phyloP scores from a whole-genome alignment of 2,113 vertebrate genomes.

The Cariama cristata region DNA sequence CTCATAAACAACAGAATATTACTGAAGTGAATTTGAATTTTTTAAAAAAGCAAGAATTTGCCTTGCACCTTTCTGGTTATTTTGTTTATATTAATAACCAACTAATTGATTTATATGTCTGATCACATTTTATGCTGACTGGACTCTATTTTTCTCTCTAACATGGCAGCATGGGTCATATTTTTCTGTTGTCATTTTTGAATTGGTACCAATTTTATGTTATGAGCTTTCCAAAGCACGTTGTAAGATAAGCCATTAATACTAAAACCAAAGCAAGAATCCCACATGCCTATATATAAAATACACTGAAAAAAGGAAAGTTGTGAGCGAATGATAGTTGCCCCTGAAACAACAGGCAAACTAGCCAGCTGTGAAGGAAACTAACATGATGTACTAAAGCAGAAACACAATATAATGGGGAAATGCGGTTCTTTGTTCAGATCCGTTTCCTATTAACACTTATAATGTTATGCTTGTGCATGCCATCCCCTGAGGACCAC shows the following conservation, averaged over 20 bases:
- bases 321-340: conserved; percentile 45
- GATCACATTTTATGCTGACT: not conserved
- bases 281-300: not conserved
- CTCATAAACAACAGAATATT: not conserved
- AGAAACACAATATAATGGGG: conserved; percentile 76
- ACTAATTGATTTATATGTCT: not conserved
- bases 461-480: conserved; percentile 69
- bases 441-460: conserved; percentile 78
- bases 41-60: not conserved
- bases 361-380: conserved; percentile 77
- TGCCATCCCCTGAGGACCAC: conserved; percentile 70
- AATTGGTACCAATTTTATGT: not conserved
- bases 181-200: not conserved
- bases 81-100: conserved; percentile 6
- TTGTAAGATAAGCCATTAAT: conserved; percentile 11
- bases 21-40: not conserved
- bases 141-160: not conserved
- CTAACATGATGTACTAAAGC: conserved; percentile 71
- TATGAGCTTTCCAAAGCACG: not conserved
- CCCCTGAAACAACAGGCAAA: conserved; percentile 65
- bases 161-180: not conserved
- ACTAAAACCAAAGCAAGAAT: conserved; percentile 20
- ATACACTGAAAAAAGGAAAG: conserved; percentile 33
- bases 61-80: not conserved
- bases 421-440: conserved; percentile 78